A percentile compares a stretch with the other conserved stretches of the same genome.
These are phyloP conservation scores for Drosophila multiciliata DNA, from an alignment of 2,888 invertebrate species.

Conservation along the genomic window DNA sequence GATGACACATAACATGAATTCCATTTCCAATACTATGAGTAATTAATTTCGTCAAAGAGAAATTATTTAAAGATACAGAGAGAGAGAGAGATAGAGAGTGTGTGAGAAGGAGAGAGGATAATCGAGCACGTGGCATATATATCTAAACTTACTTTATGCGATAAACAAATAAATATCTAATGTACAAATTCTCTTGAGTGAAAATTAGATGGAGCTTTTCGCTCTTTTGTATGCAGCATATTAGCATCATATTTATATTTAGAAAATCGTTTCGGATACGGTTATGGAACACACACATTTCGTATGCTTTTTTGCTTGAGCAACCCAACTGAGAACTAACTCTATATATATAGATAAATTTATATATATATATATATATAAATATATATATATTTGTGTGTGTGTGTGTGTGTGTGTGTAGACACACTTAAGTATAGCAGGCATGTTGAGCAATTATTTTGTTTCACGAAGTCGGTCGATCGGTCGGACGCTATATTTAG, in stretches of 20 bases:
- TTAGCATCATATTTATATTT: constrained; percentile 80
- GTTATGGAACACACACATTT: constrained; percentile 72
- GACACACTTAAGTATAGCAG: constrained; percentile 35
- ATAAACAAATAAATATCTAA: constrained; percentile 2
- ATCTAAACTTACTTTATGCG: neutral
- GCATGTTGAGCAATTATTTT: constrained; percentile 75
- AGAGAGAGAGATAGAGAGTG: neutral
- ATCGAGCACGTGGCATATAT: constrained; percentile 49
- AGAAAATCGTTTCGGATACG: constrained; percentile 65
- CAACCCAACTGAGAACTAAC: constrained; percentile 35
- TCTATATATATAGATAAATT: constrained; percentile 12
- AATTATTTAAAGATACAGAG: constrained; percentile 13
- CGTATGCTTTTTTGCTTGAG: constrained; percentile 41
- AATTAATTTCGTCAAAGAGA: neutral
- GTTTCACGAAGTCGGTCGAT: constrained; percentile 72
- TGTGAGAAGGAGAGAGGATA: constrained; percentile 6
- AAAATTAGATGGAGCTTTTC: constrained; percentile 3
- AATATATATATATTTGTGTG: constrained; percentile 5
- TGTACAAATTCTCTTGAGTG: constrained; percentile 25
- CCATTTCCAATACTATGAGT: constrained; percentile 13
- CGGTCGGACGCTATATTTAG: constrained; percentile 68
- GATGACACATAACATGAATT: constrained; percentile 27
- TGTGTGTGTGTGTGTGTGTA: constrained; percentile 7
- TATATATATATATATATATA: constrained; percentile 14
- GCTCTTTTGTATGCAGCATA: constrained; percentile 45